phyloP scores from a whole-genome alignment of 2,888 invertebrate species.

The Aporophyla nigra region DNA sequence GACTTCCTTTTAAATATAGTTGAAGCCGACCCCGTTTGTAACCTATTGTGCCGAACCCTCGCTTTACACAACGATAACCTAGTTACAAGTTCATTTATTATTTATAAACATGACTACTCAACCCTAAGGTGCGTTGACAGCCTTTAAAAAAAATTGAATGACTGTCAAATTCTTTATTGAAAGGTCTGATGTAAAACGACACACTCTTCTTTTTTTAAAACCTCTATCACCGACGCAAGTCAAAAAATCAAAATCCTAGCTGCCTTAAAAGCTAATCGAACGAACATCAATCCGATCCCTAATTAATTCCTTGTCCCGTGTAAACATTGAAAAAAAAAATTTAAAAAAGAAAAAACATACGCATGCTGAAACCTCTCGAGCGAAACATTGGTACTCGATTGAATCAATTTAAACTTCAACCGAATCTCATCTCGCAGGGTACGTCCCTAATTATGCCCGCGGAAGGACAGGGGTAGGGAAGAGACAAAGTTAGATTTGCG shows the following conservation, averaged over 20 bases:
- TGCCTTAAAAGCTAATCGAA: constrained; percentile 65
- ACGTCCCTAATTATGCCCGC: constrained; percentile 89
- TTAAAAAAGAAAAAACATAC: constrained; percentile 66
- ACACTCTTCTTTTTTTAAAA: constrained; percentile 32
- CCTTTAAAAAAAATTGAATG: neutral
- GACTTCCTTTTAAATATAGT: constrained; percentile 48
- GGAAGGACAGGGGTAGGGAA: constrained; percentile 85
- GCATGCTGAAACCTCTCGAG: constrained; percentile 76
- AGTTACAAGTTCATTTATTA: constrained; percentile 12
- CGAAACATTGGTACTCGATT: constrained; percentile 88
- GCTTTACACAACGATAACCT: constrained; percentile 12
- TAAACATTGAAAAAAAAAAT: constrained; percentile 68
- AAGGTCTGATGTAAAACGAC: neutral
- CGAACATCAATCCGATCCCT: constrained; percentile 73
- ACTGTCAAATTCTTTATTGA: constrained; percentile 1
- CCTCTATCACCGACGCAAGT: constrained; percentile 32
- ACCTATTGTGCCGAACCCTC: constrained; percentile 37
- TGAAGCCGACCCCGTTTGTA: constrained; percentile 44
- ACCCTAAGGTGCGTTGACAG: neutral
- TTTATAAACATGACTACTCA: neutral
- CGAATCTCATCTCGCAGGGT: constrained; percentile 88
- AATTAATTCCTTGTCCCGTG: constrained; percentile 83
- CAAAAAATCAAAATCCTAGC: constrained; percentile 50
- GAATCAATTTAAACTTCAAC: constrained; percentile 89
- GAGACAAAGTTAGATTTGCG: constrained; percentile 78